Conservation (phyloP, 23 tunicate genomes). For the Trididemnum nubilum region DNA sequence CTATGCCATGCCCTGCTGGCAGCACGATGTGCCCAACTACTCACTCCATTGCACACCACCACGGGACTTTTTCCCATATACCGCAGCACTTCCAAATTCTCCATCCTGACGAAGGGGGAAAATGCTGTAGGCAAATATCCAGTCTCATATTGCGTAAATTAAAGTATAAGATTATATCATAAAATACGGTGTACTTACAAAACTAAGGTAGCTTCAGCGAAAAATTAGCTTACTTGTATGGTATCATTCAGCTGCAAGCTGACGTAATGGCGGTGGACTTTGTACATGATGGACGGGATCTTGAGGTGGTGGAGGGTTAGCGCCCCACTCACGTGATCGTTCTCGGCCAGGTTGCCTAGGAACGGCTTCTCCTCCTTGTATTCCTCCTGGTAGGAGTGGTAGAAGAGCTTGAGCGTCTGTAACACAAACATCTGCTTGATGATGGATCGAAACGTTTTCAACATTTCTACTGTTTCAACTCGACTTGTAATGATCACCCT, state of each 20-base stretch:
- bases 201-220: too few relatives aligned
- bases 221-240: conserved; percentile 55
- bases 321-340: conserved; percentile 66
- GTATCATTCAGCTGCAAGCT: conserved; percentile 65
- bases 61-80: too few relatives aligned
- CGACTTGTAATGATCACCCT: too few relatives aligned
- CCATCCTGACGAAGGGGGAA: too few relatives aligned
- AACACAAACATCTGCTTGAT: conserved; percentile 2
- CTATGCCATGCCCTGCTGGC: too few relatives aligned
- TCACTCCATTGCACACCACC: too few relatives aligned
- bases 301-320: conserved; percentile 86
- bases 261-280: conserved; percentile 76
- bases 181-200: too few relatives aligned
- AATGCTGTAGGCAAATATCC: too few relatives aligned
- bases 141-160: too few relatives aligned
- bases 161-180: too few relatives aligned
- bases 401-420: conserved; percentile 85
- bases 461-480: neutral
- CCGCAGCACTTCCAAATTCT: too few relatives aligned
- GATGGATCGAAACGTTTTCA: neutral
- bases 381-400: conserved; percentile 89
- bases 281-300: conserved; percentile 90
- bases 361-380: conserved; percentile 95
- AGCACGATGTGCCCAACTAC: too few relatives aligned
- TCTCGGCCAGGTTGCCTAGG: conserved; percentile 89